A percentile compares a stretch with the other conserved stretches of the same genome.
Evolutionary conservation across 1,140 invertebrate genomes (phyloP).

Genomic region (Chrysopa pallens): DNA sequence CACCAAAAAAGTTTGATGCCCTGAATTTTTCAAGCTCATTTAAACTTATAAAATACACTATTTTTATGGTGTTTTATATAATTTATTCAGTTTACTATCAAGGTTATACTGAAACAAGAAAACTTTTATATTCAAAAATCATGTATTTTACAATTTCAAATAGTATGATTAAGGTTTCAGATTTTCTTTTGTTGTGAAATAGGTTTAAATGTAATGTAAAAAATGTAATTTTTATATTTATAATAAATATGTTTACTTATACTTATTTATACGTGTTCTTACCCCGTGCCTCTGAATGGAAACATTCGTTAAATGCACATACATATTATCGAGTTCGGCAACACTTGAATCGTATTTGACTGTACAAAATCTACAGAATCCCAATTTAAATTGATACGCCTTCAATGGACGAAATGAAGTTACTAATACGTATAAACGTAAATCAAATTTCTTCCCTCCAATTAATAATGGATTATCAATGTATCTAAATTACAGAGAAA

Average conservation of each 20-base stretch:
- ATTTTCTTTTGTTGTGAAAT: no score
- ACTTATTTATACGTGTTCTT: slow-evolving; percentile 17
- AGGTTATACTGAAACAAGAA: no score
- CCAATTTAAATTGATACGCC: slow-evolving; percentile 53
- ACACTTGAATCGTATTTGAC: slow-evolving; percentile 57
- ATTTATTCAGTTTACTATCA: no score
- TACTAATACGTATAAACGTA: slow-evolving; percentile 67
- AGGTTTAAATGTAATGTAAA: no score
- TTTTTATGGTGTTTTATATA: no score
- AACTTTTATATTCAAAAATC: no score
- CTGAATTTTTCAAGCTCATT: no score
- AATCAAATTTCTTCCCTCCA: slow-evolving; percentile 80
- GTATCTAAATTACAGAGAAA: slow-evolving; percentile 57
- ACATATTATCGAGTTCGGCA: slow-evolving; percentile 67
- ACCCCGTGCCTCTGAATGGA: slow-evolving; percentile 77
- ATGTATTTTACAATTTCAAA: no score
- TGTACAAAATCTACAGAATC: slow-evolving; percentile 75
- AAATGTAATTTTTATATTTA: no score
- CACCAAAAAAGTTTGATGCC: no score
- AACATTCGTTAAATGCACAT: slow-evolving; percentile 74
- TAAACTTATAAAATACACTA: no score
- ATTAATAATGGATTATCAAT: slow-evolving; percentile 72
- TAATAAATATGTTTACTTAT: background rate
- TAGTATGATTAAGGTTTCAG: no score
- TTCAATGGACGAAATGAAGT: slow-evolving; percentile 72